A percentile compares a stretch with the other conserved stretches of the same genome.
phyloP scores from a whole-genome alignment of 2,888 invertebrate species.

The Lordiphosa andalusiaca region DNA sequence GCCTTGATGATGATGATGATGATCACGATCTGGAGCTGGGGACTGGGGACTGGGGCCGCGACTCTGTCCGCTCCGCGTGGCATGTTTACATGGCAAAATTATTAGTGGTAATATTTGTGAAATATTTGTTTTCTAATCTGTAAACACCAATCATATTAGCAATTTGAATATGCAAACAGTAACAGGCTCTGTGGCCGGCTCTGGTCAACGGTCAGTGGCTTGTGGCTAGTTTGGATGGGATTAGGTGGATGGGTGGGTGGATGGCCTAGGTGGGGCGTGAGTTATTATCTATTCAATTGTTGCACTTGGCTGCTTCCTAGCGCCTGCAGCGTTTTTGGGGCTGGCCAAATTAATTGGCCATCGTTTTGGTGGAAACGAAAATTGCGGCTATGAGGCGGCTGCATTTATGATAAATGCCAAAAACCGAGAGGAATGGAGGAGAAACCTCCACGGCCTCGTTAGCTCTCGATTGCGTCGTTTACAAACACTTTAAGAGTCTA shows the following conservation, averaged over 20 bases:
- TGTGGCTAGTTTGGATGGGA: constrained; percentile 27
- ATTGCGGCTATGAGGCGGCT: constrained; percentile 43
- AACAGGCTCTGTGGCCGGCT: constrained; percentile 48
- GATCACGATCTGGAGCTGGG: constrained; percentile 21
- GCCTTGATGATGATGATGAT: constrained; percentile 35
- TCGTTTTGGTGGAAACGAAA: constrained; percentile 26
- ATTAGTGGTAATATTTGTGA: constrained; percentile 77
- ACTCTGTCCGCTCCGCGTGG: constrained; percentile 17
- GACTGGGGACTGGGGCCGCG: constrained; percentile 9
- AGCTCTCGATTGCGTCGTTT: constrained; percentile 58
- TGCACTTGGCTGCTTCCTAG: constrained; percentile 58
- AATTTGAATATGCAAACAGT: constrained; percentile 78
- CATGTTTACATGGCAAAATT: constrained; percentile 62
- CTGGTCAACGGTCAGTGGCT: constrained; percentile 60
- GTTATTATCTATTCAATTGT: constrained; percentile 80
- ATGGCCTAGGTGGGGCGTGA: constrained; percentile 75
- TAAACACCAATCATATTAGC: constrained; percentile 79
- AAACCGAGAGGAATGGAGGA: constrained; percentile 13
- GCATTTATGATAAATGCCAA: constrained; percentile 62
- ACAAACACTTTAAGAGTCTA: constrained; percentile 68
- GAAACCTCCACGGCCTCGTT: constrained; percentile 51
- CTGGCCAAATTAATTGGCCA: constrained; percentile 71
- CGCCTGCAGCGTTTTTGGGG: constrained; percentile 47
- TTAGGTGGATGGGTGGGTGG: constrained; percentile 54
- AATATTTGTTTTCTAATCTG: constrained; percentile 80